These are phyloP conservation scores for Cygnus buccinator DNA, from an alignment of 2,113 vertebrate genomes.

Conservation along the genomic window DNA sequence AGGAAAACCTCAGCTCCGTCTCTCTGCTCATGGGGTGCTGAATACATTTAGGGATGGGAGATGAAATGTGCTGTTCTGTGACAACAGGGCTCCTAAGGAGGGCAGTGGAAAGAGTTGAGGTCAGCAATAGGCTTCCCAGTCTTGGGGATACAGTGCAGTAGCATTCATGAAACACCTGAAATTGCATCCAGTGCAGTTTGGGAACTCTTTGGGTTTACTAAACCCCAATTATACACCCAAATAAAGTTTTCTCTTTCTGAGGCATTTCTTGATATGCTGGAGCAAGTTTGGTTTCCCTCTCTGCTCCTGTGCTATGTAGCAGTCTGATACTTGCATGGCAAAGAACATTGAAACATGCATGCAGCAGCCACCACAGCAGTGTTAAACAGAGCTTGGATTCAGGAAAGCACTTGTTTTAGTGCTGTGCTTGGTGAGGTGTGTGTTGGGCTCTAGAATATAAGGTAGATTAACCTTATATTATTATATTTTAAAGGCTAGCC, in stretches of 20 bases:
- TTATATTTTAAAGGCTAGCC: background rate
- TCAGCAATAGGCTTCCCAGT: accelerated
- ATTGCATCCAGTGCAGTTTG: background rate
- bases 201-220: background rate
- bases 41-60: background rate
- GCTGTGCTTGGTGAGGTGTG: accelerated
- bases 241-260: background rate
- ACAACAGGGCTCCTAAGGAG: accelerated
- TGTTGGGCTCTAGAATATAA: background rate
- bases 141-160: too few relatives aligned
- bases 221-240: background rate
- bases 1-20: background rate
- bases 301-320: background rate
- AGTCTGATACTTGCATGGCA: background rate
- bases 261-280: accelerated
- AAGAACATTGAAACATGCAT: background rate
- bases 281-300: background rate
- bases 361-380: background rate
- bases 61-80: background rate
- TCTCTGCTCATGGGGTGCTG: accelerated
- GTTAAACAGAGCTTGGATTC: background rate
- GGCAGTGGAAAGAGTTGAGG: background rate
- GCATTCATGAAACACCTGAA: background rate
- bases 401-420: background rate
- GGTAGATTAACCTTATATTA: background rate